Percentiles rank a stretch among this genome's conserved stretches.
These are phyloP conservation scores for Zosterops hypoxanthus DNA, from an alignment of 2,113 vertebrate genomes.

Conservation along the genomic window DNA sequence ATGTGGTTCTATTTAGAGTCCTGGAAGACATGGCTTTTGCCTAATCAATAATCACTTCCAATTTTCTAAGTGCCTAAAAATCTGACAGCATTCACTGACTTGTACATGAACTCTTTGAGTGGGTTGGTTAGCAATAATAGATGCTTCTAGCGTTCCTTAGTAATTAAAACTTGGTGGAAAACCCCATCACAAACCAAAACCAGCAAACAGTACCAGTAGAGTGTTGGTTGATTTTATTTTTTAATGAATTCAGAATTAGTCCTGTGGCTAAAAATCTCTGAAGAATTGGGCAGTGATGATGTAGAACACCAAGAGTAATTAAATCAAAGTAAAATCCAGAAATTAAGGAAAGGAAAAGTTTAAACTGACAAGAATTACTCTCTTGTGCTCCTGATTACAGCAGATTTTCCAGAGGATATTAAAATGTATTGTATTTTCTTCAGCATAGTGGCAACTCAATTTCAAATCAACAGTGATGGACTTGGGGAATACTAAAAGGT, in stretches of 20 bases:
- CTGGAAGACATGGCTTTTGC: background rate
- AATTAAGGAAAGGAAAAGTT: background rate
- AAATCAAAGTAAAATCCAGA: background rate
- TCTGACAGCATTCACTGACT: background rate
- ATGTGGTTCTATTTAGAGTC: background rate
- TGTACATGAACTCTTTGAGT: background rate
- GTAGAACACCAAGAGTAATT: background rate
- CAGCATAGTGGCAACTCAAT: background rate
- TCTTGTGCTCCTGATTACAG: background rate
- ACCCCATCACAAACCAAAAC: fast-evolving
- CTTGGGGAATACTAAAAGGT: background rate
- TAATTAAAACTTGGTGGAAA: background rate
- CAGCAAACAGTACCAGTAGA: background rate
- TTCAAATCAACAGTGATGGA: background rate
- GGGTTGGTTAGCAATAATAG: background rate
- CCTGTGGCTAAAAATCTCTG: background rate
- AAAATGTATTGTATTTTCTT: background rate
- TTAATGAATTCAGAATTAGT: background rate
- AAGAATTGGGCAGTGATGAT: background rate
- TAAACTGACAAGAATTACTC: background rate
- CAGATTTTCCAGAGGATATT: background rate
- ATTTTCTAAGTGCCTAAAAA: background rate
- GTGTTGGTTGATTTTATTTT: background rate
- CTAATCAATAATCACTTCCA: background rate
- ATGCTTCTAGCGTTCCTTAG: background rate